Evolutionary conservation across 1,140 invertebrate species (phyloP).

Genomic region (Drosophila melanica): DNA sequence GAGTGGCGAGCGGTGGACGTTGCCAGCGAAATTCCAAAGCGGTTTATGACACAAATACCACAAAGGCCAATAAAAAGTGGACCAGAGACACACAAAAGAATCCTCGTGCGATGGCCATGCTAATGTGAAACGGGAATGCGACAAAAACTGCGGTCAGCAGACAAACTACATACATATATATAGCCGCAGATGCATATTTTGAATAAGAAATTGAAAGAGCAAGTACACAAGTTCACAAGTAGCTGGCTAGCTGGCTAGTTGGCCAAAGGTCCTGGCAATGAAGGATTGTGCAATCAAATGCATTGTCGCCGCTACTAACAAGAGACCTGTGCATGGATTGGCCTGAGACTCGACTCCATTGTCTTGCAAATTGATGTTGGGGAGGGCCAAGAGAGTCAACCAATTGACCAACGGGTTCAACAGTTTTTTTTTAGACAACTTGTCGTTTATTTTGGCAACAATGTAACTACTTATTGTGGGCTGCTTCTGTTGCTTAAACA

Average conservation of each 20-base stretch:
- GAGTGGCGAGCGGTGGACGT: slow-evolving; percentile 6
- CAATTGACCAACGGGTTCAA: slow-evolving; percentile 32
- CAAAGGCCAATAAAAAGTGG: slow-evolving; percentile 42
- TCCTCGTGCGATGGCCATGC: slow-evolving; percentile 11
- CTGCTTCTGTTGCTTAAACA: slow-evolving; percentile 45
- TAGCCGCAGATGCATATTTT: not conserved
- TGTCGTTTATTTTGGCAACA: slow-evolving; percentile 63
- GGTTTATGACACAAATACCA: slow-evolving; percentile 56
- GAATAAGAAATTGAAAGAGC: slow-evolving; percentile 37
- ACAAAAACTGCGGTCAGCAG: slow-evolving; percentile 37
- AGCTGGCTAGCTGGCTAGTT: slow-evolving; percentile 20
- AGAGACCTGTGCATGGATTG: slow-evolving; percentile 26
- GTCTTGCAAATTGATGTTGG: slow-evolving; percentile 78
- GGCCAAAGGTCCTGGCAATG: slow-evolving; percentile 42
- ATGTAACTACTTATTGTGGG: slow-evolving; percentile 51
- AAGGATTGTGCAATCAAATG: slow-evolving; percentile 74
- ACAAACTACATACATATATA: slow-evolving; percentile 15
- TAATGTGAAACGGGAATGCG: slow-evolving; percentile 18
- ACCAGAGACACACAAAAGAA: slow-evolving; percentile 12
- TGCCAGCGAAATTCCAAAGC: slow-evolving; percentile 47
- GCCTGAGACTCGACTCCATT: slow-evolving; percentile 45
- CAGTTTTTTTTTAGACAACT: slow-evolving; percentile 41
- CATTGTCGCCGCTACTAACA: slow-evolving; percentile 63
- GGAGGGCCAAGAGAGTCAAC: slow-evolving; percentile 11
- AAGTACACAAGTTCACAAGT: slow-evolving; percentile 39